These are phyloP conservation scores for Agapornis roseicollis DNA, from an alignment of 2,113 vertebrate genomes.

Conservation along the genomic window DNA sequence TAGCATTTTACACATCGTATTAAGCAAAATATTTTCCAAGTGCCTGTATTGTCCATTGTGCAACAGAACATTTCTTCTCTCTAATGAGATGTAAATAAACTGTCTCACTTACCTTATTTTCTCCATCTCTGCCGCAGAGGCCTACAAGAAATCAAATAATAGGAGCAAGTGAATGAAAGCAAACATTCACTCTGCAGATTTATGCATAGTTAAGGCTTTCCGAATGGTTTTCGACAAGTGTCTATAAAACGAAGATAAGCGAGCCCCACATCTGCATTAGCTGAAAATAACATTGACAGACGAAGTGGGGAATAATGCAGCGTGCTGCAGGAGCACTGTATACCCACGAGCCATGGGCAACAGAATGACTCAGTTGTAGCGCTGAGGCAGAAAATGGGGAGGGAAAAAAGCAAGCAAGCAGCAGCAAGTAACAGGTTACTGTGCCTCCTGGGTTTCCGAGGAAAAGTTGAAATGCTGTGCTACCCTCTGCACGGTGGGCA, in stretches of 20 bases:
- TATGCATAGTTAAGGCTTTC: constrained; percentile 69
- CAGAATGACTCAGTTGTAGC: constrained; percentile 75
- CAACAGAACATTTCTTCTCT: constrained; percentile 34
- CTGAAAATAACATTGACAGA: constrained; percentile 51
- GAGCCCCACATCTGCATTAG: constrained; percentile 66
- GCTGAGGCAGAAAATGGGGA: constrained; percentile 55
- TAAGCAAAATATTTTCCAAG: constrained; percentile 10
- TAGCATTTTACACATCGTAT: neutral
- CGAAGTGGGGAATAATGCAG: constrained; percentile 70
- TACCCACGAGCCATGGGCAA: constrained; percentile 70
- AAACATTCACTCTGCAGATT: constrained; percentile 64
- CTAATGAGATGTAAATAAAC: constrained; percentile 59
- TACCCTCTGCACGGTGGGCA: neutral
- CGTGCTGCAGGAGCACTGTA: constrained; percentile 65
- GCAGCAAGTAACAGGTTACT: constrained; percentile 79
- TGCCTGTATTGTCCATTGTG: neutral
- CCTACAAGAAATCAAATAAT: constrained; percentile 80
- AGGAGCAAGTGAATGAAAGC: constrained; percentile 73
- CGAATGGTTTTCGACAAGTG: constrained; percentile 47
- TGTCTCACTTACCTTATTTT: constrained; percentile 85
- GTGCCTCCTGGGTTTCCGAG: constrained; percentile 54
- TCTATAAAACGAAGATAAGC: neutral
- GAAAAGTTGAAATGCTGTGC: constrained; percentile 64
- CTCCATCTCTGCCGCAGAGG: constrained; percentile 83
- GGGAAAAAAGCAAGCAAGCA: neutral